Evolutionary conservation across 2,113 vertebrate genomes (phyloP).

Genomic region (Erythrolamprus reginae): DNA sequence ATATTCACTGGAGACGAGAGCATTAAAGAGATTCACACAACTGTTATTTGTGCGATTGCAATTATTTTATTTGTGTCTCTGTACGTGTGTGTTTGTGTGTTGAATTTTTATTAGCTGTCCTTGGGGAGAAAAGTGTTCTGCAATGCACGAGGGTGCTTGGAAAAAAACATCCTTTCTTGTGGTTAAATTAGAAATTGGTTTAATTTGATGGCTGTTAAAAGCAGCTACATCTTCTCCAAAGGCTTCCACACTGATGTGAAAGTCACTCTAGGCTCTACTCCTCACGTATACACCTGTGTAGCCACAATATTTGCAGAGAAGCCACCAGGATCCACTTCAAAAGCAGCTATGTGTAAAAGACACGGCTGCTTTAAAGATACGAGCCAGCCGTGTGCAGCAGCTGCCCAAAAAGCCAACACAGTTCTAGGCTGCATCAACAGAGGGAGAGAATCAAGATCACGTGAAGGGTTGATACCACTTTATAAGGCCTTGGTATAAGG

Average conservation of each 20-base stretch:
- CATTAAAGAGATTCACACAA: neutral
- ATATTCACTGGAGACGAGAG: neutral
- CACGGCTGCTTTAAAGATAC: neutral
- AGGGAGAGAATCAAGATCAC: too few species aligned
- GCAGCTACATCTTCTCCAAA: neutral
- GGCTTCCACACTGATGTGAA: neutral
- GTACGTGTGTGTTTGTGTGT: neutral
- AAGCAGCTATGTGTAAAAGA: neutral
- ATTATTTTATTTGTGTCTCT: neutral
- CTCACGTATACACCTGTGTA: neutral
- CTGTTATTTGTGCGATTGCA: neutral
- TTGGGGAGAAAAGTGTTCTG: neutral
- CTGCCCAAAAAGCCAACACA: too few species aligned
- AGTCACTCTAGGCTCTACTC: neutral
- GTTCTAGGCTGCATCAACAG: too few species aligned
- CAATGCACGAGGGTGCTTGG: neutral
- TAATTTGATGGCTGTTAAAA: neutral
- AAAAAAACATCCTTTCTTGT: neutral
- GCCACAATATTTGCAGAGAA: neutral
- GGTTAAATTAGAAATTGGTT: neutral
- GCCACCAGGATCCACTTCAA: neutral
- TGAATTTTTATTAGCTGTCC: neutral
- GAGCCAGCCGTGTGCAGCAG: too few species aligned
- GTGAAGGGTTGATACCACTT: too few species aligned
- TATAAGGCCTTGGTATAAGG: too few species aligned